A percentile compares a stretch with the other conserved stretches of the same genome.
Evolutionary conservation across 2,888 invertebrate genomes (phyloP).

Genomic region (Hypena proboscidalis): DNA sequence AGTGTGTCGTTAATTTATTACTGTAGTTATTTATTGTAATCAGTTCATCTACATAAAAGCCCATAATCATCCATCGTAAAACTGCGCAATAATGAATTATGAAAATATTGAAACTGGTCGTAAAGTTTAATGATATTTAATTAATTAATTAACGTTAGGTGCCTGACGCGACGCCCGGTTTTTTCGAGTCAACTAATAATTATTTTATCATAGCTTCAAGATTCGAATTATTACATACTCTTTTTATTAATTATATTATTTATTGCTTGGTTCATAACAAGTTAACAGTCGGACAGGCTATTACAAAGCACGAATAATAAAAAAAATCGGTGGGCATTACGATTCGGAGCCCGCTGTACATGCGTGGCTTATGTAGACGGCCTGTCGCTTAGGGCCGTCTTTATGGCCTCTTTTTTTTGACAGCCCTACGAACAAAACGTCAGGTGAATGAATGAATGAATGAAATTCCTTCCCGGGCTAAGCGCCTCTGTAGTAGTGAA

Average conservation of each 20-base stretch:
- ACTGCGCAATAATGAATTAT: conserved; percentile 22
- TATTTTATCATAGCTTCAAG: too few relatives aligned
- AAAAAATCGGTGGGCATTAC: not conserved
- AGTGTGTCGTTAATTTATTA: conserved; percentile 29
- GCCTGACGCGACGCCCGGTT: too few relatives aligned
- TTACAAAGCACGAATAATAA: too few relatives aligned
- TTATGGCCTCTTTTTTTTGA: conserved; percentile 60
- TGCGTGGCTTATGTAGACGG: conserved; percentile 67
- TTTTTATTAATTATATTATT: too few relatives aligned
- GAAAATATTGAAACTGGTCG: conserved; percentile 13
- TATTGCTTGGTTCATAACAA: too few relatives aligned
- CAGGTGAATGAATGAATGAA: conserved; percentile 67
- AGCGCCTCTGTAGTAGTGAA: conserved; percentile 71
- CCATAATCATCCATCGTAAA: conserved; percentile 29
- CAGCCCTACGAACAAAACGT: conserved; percentile 64
- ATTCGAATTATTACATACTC: too few relatives aligned
- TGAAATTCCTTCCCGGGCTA: conserved; percentile 74
- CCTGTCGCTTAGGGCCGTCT: conserved; percentile 70
- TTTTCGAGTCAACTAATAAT: too few relatives aligned
- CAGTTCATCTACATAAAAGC: conserved; percentile 32
- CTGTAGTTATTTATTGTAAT: conserved; percentile 31
- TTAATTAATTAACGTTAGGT: too few relatives aligned
- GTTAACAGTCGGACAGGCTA: too few relatives aligned
- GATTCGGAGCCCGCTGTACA: conserved; percentile 58
- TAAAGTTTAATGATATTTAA: not conserved